Percentiles rank a stretch among this genome's conserved stretches.
Evolutionary conservation across 2,113 vertebrate genomes (phyloP).

Genomic region (Cyprinodon variegatus): DNA sequence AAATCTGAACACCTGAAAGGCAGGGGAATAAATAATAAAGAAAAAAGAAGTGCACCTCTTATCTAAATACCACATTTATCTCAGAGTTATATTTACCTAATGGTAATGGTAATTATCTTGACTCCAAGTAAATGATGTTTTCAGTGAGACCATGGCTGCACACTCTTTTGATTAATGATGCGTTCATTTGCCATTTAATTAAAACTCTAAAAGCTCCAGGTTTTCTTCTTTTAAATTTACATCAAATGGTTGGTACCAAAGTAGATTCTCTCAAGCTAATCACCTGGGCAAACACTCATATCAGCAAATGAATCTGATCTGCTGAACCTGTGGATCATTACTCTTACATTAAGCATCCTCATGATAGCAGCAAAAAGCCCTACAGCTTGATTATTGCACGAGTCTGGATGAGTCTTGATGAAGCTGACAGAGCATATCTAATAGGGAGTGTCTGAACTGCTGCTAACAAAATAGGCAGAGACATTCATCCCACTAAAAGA

Average conservation of each 20-base stretch:
- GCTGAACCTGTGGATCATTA: slow-evolving; percentile 23
- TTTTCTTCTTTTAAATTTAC: slow-evolving; percentile 29
- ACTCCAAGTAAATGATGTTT: neutral
- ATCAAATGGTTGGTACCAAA: slow-evolving; percentile 64
- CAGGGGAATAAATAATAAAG: neutral
- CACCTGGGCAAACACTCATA: slow-evolving; percentile 55
- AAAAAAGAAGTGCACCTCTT: neutral
- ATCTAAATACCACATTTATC: neutral
- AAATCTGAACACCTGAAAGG: neutral
- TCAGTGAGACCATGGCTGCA: neutral
- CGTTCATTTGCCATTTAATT: slow-evolving; percentile 11
- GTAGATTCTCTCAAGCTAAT: slow-evolving; percentile 60
- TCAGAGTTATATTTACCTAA: neutral
- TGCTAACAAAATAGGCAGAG: slow-evolving; percentile 27
- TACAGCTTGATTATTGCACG: slow-evolving; percentile 6
- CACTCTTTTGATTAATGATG: neutral
- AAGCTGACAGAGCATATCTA: slow-evolving; percentile 24
- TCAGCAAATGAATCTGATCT: slow-evolving; percentile 28
- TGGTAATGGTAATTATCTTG: neutral
- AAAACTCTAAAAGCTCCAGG: slow-evolving; percentile 24
- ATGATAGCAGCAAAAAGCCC: slow-evolving; percentile 10
- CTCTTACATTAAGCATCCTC: slow-evolving; percentile 18
- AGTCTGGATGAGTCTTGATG: slow-evolving; percentile 23
- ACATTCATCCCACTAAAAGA: slow-evolving; percentile 18
- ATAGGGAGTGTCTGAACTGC: slow-evolving; percentile 8